Evolutionary conservation across 1,140 invertebrate species (phyloP).

Genomic region (Caenorhabditis remanei): DNA sequence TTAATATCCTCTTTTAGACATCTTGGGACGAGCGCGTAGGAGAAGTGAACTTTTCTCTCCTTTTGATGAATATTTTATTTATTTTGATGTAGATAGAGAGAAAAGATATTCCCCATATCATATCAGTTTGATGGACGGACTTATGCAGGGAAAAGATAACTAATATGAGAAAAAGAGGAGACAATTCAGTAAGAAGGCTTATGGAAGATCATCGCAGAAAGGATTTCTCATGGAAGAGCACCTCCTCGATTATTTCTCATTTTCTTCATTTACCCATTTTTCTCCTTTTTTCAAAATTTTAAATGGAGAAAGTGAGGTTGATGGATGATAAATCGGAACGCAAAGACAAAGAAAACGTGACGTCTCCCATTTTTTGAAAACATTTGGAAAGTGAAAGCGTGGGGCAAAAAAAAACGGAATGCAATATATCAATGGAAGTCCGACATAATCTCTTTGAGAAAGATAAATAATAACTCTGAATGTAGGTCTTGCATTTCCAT

Average conservation of each 20-base stretch:
- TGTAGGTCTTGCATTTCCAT: slow-evolving; percentile 52
- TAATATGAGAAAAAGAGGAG: not conserved
- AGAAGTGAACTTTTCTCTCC: slow-evolving; percentile 29
- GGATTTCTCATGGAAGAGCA: slow-evolving; percentile 4
- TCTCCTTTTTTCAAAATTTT: not conserved
- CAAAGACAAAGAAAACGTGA: too few relatives aligned
- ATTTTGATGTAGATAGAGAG: slow-evolving; percentile 8
- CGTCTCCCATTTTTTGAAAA: too few relatives aligned
- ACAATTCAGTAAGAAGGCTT: slow-evolving; percentile 51
- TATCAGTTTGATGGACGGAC: slow-evolving; percentile 48
- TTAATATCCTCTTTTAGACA: slow-evolving; percentile 47
- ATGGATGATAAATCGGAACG: not conserved
- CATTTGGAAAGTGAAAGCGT: not conserved
- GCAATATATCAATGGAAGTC: slow-evolving; percentile 47
- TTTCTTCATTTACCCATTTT: not conserved
- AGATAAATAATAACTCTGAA: slow-evolving; percentile 48
- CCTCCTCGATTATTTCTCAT: not conserved
- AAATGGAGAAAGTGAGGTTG: not conserved
- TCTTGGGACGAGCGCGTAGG: not conserved
- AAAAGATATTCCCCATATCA: slow-evolving; percentile 23
- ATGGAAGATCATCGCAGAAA: slow-evolving; percentile 9
- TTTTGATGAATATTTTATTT: slow-evolving; percentile 24
- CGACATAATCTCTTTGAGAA: slow-evolving; percentile 39
- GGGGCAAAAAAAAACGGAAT: not conserved
- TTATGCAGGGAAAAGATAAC: slow-evolving; percentile 11